Evolutionary conservation across 2,113 vertebrate species (phyloP).

Genomic region (Pollachius pollachius): DNA sequence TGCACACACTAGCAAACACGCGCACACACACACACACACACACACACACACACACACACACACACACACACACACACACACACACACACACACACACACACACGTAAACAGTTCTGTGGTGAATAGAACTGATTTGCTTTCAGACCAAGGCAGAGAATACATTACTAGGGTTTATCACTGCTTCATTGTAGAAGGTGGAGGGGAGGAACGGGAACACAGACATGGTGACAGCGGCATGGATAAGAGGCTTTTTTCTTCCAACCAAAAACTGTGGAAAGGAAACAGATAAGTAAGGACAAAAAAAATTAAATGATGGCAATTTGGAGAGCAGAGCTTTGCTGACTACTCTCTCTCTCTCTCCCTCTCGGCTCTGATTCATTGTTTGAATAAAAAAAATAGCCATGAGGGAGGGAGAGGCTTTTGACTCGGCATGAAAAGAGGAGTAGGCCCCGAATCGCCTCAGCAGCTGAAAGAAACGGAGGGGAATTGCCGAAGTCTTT

Average conservation of each 20-base stretch:
- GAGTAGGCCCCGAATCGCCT: constrained; percentile 30
- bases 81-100: constrained; percentile 6
- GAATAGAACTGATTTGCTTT: constrained; percentile 50
- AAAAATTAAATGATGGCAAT: constrained; percentile 51
- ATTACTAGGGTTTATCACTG: constrained; percentile 24
- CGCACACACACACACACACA: constrained; percentile 8
- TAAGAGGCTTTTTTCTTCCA: constrained; percentile 32
- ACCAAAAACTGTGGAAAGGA: constrained; percentile 34
- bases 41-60: constrained; percentile 7
- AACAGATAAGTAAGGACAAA: constrained; percentile 49
- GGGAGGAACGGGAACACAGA: constrained; percentile 30
- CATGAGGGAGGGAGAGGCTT: constrained; percentile 39
- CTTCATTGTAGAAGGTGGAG: constrained; percentile 37
- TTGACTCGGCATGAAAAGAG: constrained; percentile 43
- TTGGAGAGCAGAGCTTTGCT: constrained; percentile 39
- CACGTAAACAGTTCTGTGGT: constrained; percentile 22
- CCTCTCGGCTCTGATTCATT: constrained; percentile 42
- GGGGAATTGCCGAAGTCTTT: constrained; percentile 24
- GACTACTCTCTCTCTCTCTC: constrained; percentile 17
- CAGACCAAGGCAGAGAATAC: constrained; percentile 37
- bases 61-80: constrained; percentile 5
- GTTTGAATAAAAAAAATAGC: constrained; percentile 28
- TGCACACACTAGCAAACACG: neutral
- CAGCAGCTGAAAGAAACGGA: constrained; percentile 13
- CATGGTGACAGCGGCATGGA: constrained; percentile 12